Percentiles rank a stretch among this genome's conserved stretches.
phyloP scores from a whole-genome alignment of 1,140 invertebrate genomes.

The Polyergus mexicanus region DNA sequence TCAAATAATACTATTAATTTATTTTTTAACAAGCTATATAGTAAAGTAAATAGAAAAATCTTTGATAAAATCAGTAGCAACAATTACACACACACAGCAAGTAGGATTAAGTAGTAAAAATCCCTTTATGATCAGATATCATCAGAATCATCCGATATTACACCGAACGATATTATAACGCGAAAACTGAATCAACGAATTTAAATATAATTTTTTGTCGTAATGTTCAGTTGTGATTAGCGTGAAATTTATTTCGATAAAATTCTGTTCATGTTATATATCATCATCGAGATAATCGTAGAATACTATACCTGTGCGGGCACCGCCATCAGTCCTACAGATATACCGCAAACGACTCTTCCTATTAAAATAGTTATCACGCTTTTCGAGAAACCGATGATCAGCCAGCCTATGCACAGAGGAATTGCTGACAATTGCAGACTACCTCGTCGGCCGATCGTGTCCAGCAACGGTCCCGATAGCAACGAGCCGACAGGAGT shows the following conservation, averaged over 20 bases:
- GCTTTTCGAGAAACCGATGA: slow-evolving; percentile 88
- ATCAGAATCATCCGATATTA: no score
- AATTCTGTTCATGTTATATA: background rate
- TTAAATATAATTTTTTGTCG: background rate
- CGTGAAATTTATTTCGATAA: background rate
- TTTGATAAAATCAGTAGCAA: slow-evolving; percentile 12
- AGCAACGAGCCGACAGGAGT: slow-evolving; percentile 89
- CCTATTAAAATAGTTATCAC: slow-evolving; percentile 88
- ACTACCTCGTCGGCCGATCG: slow-evolving; percentile 88
- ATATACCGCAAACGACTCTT: slow-evolving; percentile 89
- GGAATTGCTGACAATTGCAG: slow-evolving; percentile 88
- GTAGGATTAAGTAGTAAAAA: background rate
- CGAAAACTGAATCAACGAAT: background rate
- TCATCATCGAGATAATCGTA: background rate
- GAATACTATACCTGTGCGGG: slow-evolving; percentile 87
- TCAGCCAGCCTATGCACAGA: slow-evolving; percentile 88
- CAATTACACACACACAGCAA: background rate
- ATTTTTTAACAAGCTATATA: background rate
- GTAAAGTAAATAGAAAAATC: background rate
- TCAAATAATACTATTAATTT: background rate
- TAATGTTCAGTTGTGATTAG: background rate
- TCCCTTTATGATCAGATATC: background rate
- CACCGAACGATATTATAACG: background rate
- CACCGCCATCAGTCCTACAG: slow-evolving; percentile 90
- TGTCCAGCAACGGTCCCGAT: slow-evolving; percentile 89